Evolutionary conservation across 2,113 vertebrate genomes (phyloP), one percentile per base, ranked within the genome.

Genomic region (Rynchops niger): DNA sequence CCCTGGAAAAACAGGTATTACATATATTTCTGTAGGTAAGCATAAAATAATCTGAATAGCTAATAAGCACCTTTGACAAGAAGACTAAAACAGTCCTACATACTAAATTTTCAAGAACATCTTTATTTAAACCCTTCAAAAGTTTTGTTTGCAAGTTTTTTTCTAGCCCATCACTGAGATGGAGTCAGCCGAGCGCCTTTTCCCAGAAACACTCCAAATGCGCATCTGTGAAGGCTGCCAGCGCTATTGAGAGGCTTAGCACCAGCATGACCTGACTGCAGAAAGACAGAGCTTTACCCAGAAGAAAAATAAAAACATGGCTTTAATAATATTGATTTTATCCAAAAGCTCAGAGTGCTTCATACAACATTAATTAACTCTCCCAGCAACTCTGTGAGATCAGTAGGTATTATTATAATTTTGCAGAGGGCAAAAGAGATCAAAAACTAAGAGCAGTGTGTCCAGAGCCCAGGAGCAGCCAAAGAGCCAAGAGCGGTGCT

Each of bases 351-450:
- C 59, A 11, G 22, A 87, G 56, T 88, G 78, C 78, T 66, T 95
- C 94, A 89, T 77, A 23, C 58, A 89, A 77, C 59, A 94, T 83
- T 91, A 29, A 93, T 91, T 77, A 93, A 56, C 34, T 63, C 80
- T 76, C 56, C 25, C 84, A 88, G 71, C 67, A 94, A 7, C 49
- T 38, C 63, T 12, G 49, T 14, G 69, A 90, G 79, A 70, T 55
- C 74, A 65, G 63, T 17, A 69, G 26, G 40, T 56, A 45, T 16
- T 66, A 42, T 2, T 30, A 18, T 6, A 47, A 70, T 74, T 88
- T 87, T 90, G 66, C 73, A 82, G 82, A 62, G 40, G 42, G 71
- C 79, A 66, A 34, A 62, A 62, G 27, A 90, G 65, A 58, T n/a
- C 26, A 12, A 38, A 84, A 83, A 76, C 40, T 34, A 45, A 62